These are phyloP conservation scores for Tipula confusa DNA, from an alignment of 2,888 invertebrate genomes.

Conservation along the genomic window DNA sequence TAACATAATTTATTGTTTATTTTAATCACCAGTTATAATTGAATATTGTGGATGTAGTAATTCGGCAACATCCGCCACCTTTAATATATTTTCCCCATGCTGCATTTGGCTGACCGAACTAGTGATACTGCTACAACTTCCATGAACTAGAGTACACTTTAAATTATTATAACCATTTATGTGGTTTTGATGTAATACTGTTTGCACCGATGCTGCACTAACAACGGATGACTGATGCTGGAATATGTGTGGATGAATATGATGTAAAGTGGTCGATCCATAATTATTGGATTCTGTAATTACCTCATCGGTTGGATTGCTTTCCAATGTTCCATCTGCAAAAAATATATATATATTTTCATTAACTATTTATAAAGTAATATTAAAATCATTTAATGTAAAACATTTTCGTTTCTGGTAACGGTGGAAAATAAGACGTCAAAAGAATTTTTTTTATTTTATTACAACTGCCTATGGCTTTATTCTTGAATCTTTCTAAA, in stretches of 20 bases:
- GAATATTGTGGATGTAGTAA: slow-evolving; percentile 84
- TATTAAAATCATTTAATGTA: too few relatives aligned
- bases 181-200: slow-evolving; percentile 39
- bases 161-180: background rate
- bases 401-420: background rate
- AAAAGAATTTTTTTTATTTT: too few relatives aligned
- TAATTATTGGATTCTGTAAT: background rate
- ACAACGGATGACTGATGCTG: slow-evolving; percentile 49
- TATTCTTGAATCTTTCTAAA: too few relatives aligned
- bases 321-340: background rate
- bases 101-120: slow-evolving; percentile 37
- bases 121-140: background rate
- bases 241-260: slow-evolving; percentile 43
- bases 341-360: background rate
- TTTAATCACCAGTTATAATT: slow-evolving; percentile 68
- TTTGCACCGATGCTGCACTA: slow-evolving; percentile 47
- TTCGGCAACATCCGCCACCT: slow-evolving; percentile 69
- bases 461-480: too few relatives aligned
- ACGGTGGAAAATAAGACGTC: too few relatives aligned
- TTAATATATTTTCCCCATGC: slow-evolving; percentile 43
- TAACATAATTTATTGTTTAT: slow-evolving; percentile 28
- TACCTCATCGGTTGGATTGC: background rate
- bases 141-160: background rate
- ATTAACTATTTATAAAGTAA: too few relatives aligned
- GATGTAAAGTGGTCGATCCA: background rate